Evolutionary conservation across 2,888 invertebrate genomes (phyloP).

Genomic region (Pyrgus malvae): DNA sequence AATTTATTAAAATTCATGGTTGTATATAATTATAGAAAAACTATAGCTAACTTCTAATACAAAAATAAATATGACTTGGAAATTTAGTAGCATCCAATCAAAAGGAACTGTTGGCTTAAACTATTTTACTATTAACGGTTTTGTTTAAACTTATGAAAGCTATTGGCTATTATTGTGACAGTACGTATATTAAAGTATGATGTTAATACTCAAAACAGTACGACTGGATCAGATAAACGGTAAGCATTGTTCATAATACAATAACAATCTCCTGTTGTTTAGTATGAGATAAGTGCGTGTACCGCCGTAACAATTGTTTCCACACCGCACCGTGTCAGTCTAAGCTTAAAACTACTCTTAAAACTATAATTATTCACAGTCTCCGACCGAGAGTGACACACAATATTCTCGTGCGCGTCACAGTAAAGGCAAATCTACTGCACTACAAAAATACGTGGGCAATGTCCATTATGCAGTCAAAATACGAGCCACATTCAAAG

Average conservation of each 20-base stretch:
- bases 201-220: constrained; percentile 10
- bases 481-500: constrained; percentile 72
- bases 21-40: constrained; percentile 1
- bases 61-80: constrained; percentile 11
- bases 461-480: constrained; percentile 76
- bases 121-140: constrained; percentile 1
- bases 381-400: constrained; percentile 64
- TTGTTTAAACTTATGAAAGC: constrained; percentile 4
- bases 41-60: neutral
- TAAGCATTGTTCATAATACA: constrained; percentile 17
- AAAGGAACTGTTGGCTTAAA: constrained; percentile 4
- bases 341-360: constrained; percentile 57
- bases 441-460: constrained; percentile 81
- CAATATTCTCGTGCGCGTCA: constrained; percentile 51
- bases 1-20: constrained; percentile 5
- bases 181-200: neutral
- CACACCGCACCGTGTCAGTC: constrained; percentile 70
- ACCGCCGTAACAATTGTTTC: constrained; percentile 51
- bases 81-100: constrained; percentile 2
- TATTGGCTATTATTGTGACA: neutral
- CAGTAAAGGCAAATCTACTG: constrained; percentile 73
- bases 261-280: constrained; percentile 9
- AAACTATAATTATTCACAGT: constrained; percentile 71
- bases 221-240: constrained; percentile 4
- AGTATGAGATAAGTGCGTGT: constrained; percentile 31